A percentile compares a stretch with the other conserved stretches of the same genome.
phyloP scores from a whole-genome alignment of 2,113 vertebrate genomes.

The Phylloscopus trochiloides region DNA sequence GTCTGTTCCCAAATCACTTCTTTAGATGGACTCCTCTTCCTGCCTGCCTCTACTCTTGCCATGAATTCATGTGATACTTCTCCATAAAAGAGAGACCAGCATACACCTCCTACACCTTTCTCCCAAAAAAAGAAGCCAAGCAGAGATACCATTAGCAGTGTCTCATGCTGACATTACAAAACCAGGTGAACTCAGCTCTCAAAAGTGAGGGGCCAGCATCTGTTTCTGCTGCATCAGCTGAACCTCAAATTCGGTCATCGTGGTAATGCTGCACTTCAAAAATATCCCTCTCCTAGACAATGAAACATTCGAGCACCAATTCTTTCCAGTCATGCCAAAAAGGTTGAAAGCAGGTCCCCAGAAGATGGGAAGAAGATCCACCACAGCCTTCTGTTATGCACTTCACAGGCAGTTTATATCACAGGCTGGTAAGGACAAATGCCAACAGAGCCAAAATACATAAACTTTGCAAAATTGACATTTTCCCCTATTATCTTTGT shows the following conservation, averaged over 20 bases:
- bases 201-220: not conserved
- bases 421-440: not conserved
- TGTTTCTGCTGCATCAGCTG: not conserved
- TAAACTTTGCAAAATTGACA: not conserved
- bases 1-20: not conserved
- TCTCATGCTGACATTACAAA: not conserved
- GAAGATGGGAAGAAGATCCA: not conserved
- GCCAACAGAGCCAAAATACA: not conserved
- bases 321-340: not conserved
- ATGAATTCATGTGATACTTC: not conserved
- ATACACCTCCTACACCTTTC: not conserved
- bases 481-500: not conserved
- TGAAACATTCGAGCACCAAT: not conserved
- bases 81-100: not conserved
- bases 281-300: not conserved
- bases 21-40: not conserved
- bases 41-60: not conserved
- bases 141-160: not conserved
- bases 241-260: not conserved
- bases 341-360: not conserved
- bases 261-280: not conserved
- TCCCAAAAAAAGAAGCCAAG: not conserved
- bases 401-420: not conserved
- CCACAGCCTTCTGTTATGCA: not conserved
- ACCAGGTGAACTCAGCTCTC: not conserved